phyloP scores from a whole-genome alignment of 2,888 invertebrate genomes.

The Apamea epomidion region DNA sequence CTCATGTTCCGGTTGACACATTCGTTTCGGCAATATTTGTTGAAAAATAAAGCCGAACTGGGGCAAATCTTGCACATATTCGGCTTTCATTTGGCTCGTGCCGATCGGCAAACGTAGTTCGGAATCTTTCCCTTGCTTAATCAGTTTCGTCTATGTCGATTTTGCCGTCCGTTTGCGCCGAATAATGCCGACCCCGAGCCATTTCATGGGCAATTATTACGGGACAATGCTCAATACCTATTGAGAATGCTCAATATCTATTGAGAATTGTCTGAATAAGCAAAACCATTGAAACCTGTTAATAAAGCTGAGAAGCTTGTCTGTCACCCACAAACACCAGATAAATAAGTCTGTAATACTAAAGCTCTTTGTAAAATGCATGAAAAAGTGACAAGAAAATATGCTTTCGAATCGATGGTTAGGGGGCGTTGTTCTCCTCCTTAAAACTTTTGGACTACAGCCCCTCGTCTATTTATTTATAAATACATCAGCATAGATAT shows the following conservation, averaged over 20 bases:
- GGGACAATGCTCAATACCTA: background rate
- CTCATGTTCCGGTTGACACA: no score
- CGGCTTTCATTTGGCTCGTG: background rate
- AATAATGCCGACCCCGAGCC: background rate
- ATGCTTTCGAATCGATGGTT: no score
- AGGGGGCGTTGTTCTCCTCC: no score
- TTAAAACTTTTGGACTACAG: no score
- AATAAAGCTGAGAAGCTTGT: no score
- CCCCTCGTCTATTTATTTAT: no score
- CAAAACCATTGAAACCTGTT: background rate
- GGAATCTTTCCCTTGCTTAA: background rate
- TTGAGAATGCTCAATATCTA: no score
- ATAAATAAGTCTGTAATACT: no score
- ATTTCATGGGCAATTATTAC: background rate
- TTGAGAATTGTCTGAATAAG: background rate
- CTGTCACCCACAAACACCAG: no score
- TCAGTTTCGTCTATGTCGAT: background rate
- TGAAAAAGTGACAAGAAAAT: no score
- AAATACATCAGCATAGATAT: no score
- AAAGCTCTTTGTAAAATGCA: no score
- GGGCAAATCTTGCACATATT: background rate
- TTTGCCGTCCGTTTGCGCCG: background rate
- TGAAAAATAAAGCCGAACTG: background rate
- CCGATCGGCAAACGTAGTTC: background rate
- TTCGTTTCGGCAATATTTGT: background rate